Conservation (phyloP, 2,797 vertebrate species). For the Centropyge bicolor region DNA sequence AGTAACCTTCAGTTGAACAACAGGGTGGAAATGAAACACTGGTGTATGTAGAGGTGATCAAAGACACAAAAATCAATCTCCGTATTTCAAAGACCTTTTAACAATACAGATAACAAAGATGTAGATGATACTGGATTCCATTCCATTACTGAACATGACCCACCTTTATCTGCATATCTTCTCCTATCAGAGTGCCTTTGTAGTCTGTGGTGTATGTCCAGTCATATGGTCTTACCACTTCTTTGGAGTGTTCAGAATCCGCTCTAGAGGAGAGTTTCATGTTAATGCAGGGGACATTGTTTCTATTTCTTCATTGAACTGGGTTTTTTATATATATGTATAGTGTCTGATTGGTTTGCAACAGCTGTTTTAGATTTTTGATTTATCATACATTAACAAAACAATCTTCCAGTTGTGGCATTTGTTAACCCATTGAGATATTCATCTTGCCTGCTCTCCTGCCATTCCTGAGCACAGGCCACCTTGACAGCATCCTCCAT, state of each 20-base stretch:
- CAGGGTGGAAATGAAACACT: background rate
- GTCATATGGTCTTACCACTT: constrained; percentile 93
- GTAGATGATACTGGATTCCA: background rate
- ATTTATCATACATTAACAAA: background rate
- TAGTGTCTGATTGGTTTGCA: background rate
- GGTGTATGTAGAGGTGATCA: background rate
- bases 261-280: constrained; percentile 78
- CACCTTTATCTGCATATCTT: constrained; percentile 89
- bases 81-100: background rate
- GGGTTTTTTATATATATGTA: too few species aligned
- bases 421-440: background rate
- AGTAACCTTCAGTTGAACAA: constrained; percentile 81
- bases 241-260: constrained; percentile 94
- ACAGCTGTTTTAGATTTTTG: background rate
- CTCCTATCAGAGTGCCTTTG: constrained; percentile 93
- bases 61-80: background rate
- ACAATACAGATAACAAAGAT: background rate
- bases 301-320: background rate
- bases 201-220: constrained; percentile 99
- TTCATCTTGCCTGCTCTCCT: constrained; percentile 91
- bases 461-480: constrained; percentile 97
- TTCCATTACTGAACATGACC: background rate
- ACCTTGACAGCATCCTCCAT: constrained; percentile 93
- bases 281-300: background rate
- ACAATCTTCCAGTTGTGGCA: background rate